phyloP scores from a whole-genome alignment of 2,797 vertebrate species.

The Brachymystax lenok region DNA sequence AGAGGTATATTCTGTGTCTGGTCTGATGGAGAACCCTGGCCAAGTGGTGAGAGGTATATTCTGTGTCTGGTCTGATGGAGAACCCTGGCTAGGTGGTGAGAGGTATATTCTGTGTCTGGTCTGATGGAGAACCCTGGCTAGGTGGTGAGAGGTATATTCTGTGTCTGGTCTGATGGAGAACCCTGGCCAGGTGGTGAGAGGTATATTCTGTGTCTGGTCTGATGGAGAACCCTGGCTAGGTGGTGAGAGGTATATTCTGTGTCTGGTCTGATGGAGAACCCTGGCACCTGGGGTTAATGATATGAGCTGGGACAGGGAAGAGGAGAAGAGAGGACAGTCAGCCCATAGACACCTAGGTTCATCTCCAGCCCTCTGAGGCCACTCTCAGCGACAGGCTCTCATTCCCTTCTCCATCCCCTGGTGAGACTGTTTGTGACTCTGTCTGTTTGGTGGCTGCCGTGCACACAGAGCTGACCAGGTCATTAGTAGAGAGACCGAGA shows the following conservation, averaged over 20 bases:
- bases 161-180: slow-evolving; percentile 55
- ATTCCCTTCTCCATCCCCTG: slow-evolving; percentile 66
- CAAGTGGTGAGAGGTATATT: slow-evolving; percentile 42
- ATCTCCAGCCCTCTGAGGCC: slow-evolving; percentile 58
- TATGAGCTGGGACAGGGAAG: slow-evolving; percentile 47
- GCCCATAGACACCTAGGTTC: slow-evolving; percentile 69
- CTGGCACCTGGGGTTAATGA: slow-evolving; percentile 69
- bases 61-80: slow-evolving; percentile 3
- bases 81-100: too few species aligned
- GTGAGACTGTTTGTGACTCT: slow-evolving; percentile 52
- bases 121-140: slow-evolving; percentile 57
- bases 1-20: slow-evolving; percentile 37
- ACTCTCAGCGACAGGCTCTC: slow-evolving; percentile 49
- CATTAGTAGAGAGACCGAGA: slow-evolving; percentile 51
- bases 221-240: too few species aligned
- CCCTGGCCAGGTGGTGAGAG: slow-evolving; percentile 48
- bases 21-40: slow-evolving; percentile 60
- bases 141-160: slow-evolving; percentile 42
- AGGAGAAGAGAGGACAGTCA: slow-evolving; percentile 55
- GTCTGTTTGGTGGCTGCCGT: slow-evolving; percentile 29
- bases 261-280: slow-evolving; percentile 58
- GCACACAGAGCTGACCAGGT: slow-evolving; percentile 66
- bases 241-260: too few species aligned
- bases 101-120: background rate
- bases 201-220: slow-evolving; percentile 25